These are phyloP conservation scores for Nephotettix cincticeps DNA, from an alignment of 1,140 invertebrate genomes.

Conservation along the genomic window DNA sequence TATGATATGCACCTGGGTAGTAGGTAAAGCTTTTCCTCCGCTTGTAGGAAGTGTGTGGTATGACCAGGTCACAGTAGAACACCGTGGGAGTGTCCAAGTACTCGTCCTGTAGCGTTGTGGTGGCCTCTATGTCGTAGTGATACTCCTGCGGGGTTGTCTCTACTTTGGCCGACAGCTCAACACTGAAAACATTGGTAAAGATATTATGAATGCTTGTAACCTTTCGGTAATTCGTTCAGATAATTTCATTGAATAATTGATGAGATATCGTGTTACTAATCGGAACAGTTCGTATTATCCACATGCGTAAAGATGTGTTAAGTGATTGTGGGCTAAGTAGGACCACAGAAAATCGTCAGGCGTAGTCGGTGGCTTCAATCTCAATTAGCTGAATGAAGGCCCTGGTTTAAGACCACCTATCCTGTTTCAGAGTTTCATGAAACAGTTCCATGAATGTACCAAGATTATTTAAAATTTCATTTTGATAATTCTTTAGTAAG, in stretches of 20 bases:
- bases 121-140: constrained; percentile 23
- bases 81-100: constrained; percentile 23
- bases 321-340: no score
- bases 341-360: no score
- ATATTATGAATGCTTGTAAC: no score
- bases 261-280: no score
- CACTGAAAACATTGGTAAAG: no score
- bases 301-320: no score
- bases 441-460: neutral
- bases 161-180: neutral
- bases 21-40: constrained; percentile 20
- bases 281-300: no score
- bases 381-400: constrained; percentile 1
- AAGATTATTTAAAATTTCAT: no score
- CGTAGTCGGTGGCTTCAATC: neutral
- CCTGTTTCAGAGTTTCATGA: neutral
- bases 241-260: no score
- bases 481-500: no score
- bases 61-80: constrained; percentile 28
- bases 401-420: neutral
- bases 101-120: constrained; percentile 21
- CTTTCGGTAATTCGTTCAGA: no score
- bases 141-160: neutral
- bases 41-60: constrained; percentile 18
- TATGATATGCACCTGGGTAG: constrained; percentile 30